phyloP scores from a whole-genome alignment of 2,888 invertebrate genomes.

The Cryptus viduatorius region DNA sequence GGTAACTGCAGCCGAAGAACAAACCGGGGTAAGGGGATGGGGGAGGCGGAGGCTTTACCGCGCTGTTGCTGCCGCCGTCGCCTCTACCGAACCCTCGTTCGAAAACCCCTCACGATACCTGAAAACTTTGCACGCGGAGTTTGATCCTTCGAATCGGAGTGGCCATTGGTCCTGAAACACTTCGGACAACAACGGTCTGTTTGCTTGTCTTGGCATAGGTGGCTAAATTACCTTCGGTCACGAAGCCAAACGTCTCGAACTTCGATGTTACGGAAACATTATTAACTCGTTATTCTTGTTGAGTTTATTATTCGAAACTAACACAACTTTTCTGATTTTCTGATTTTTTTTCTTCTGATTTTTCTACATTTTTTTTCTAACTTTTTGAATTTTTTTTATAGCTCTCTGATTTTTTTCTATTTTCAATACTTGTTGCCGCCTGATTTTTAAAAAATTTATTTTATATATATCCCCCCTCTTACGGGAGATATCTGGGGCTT shows the following conservation, averaged over 20 bases:
- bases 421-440: too few species aligned
- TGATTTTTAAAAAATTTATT: too few species aligned
- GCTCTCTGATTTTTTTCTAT: too few species aligned
- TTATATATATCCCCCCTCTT: too few species aligned
- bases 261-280: slow-evolving; percentile 9
- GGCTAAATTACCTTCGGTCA: slow-evolving; percentile 60
- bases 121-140: slow-evolving; percentile 62
- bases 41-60: slow-evolving; percentile 40
- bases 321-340: too few species aligned
- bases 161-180: slow-evolving; percentile 58
- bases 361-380: too few species aligned
- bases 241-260: slow-evolving; percentile 31
- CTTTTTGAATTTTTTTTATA: too few species aligned
- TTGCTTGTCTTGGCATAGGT: slow-evolving; percentile 43
- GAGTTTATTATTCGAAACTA: background rate
- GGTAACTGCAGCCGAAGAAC: slow-evolving; percentile 81
- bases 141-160: slow-evolving; percentile 63
- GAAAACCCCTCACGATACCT: slow-evolving; percentile 41
- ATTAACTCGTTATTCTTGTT: background rate
- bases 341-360: too few species aligned
- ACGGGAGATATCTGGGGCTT: too few species aligned
- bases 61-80: slow-evolving; percentile 52
- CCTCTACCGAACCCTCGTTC: slow-evolving; percentile 14
- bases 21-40: slow-evolving; percentile 69
- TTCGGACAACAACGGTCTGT: slow-evolving; percentile 48